A percentile compares a stretch with the other conserved stretches of the same genome.
phyloP scores from a whole-genome alignment of 2,797 vertebrate species.

The Helarctos malayanus region DNA sequence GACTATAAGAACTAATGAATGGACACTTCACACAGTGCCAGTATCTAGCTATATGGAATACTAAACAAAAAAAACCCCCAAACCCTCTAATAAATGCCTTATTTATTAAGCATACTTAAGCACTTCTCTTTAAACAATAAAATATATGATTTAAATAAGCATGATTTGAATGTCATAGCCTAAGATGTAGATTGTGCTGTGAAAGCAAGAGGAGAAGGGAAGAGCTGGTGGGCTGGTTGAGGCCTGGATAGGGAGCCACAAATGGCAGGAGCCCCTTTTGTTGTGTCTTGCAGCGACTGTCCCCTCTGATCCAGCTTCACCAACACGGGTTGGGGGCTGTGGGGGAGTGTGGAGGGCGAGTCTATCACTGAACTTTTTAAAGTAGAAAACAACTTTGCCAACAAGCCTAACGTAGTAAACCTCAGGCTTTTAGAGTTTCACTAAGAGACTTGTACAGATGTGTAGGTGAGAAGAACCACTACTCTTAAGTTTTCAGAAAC shows the following conservation, averaged over 20 bases:
- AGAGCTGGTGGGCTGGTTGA: background rate
- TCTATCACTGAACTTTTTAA: background rate
- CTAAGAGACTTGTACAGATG: background rate
- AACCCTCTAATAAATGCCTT: background rate
- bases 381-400: background rate
- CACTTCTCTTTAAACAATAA: background rate
- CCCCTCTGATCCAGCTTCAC: background rate
- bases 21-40: constrained; percentile 46
- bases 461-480: background rate
- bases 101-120: background rate
- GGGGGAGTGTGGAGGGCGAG: background rate
- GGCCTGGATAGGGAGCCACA: background rate
- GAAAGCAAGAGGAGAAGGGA: background rate
- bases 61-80: background rate
- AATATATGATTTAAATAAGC: background rate
- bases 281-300: no score
- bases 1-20: constrained; percentile 53
- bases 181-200: background rate
- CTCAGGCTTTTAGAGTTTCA: background rate
- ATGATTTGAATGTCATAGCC: background rate
- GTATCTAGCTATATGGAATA: background rate
- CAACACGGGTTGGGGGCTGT: accelerated
- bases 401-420: background rate
- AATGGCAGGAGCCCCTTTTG: background rate
- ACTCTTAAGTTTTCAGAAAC: background rate